Evolutionary conservation across 2,888 invertebrate genomes (phyloP).

Genomic region (Eubasilissa splendida): DNA sequence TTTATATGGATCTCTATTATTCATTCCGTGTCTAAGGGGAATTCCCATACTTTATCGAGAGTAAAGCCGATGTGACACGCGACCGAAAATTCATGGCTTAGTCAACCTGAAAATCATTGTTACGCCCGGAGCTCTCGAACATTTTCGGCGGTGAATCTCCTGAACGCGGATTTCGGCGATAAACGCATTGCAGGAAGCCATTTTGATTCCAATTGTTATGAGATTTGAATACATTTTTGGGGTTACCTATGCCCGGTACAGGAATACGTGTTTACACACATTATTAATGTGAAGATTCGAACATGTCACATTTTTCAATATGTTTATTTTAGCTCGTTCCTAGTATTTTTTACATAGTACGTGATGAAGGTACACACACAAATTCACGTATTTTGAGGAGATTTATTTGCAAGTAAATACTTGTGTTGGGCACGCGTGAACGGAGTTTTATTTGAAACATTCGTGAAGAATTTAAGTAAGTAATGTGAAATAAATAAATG

Average conservation of each 20-base stretch:
- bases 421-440: no score
- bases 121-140: not conserved
- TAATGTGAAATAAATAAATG: no score
- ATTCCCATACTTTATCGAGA: slow-evolving; percentile 33
- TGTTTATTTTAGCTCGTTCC: no score
- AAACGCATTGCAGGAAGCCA: slow-evolving; percentile 23
- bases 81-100: slow-evolving; percentile 36
- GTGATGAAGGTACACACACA: no score
- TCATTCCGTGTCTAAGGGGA: not conserved
- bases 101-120: slow-evolving; percentile 36
- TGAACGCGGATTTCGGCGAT: slow-evolving; percentile 25
- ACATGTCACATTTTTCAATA: no score
- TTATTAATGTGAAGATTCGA: no score
- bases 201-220: slow-evolving; percentile 18
- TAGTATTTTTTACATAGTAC: no score
- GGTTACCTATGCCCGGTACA: not conserved
- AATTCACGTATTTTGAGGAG: no score
- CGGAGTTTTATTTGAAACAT: no score
- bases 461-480: no score
- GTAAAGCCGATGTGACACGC: slow-evolving; percentile 22
- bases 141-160: slow-evolving; percentile 13
- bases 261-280: no score
- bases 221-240: slow-evolving; percentile 27
- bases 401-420: not conserved
- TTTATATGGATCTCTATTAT: slow-evolving; percentile 8